Evolutionary conservation across 2,888 invertebrate species (phyloP), one percentile per base, ranked within the genome.

Genomic region (Synanthedon formicaeformis): DNA sequence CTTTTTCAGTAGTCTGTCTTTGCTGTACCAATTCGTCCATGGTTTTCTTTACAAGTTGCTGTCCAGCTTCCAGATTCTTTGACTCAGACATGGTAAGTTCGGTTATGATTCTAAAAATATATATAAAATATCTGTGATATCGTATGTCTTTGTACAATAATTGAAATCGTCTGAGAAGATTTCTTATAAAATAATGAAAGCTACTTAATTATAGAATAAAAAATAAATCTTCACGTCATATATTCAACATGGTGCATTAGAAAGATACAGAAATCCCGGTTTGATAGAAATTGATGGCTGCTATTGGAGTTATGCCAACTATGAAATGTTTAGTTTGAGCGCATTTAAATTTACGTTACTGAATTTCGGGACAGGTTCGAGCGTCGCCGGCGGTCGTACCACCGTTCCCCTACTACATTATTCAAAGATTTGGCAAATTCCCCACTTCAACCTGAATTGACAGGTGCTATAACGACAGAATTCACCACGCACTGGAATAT

Each of bases 21-120:
- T 81, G 76, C 63, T 86, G 75, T 52, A 87, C 74, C 13, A 88
- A 60, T 53, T 84, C 75, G 57, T 88, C 81, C 88, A 88, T 88
- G 8, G 85, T 85, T 64, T 73, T 77, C 67, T 88, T 84, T 10
- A 88, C 81, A 40, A 88, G 75, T 60, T 84, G 81, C 60, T 88
- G 88, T 48, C 88, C 81, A 58, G 87, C 77, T 60, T 84, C 78
- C 14, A 88, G 78, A n/a, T 57, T 54, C 41, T 75, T 80, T 60
- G 64, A 69, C 63, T 84, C 77, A 75, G 86, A 84, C 86, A 86
- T 86, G 59, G 64, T 73, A 63, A 55, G 62, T 59, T 50, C 12
- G 18, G n/a, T 40, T 51, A 8, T 40, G 16, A 48, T 50, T 52
- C 52, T 52, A 50, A 40, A 54, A 54, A 16, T 50, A 48, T 41